These are phyloP conservation scores for Liodrosophila aerea DNA, from an alignment of 2,888 invertebrate species.

Conservation along the genomic window DNA sequence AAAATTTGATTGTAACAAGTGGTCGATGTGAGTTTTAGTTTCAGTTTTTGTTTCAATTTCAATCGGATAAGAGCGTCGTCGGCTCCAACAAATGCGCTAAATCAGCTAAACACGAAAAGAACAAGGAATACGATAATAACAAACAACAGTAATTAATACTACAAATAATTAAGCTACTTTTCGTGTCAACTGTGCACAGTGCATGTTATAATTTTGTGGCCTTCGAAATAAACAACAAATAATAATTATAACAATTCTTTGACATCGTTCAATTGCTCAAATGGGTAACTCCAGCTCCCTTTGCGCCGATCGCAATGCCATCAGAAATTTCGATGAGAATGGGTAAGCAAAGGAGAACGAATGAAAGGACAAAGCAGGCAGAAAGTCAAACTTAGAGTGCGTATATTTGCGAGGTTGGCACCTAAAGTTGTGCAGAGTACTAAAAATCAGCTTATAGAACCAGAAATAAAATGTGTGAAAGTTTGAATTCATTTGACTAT, in stretches of 20 bases:
- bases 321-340: conserved; percentile 73
- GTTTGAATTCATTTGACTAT: no score
- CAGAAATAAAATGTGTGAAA: no score
- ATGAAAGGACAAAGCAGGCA: no score
- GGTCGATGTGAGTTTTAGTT: conserved; percentile 57
- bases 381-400: no score
- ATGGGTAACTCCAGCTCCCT: conserved; percentile 82
- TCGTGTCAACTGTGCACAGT: not conserved
- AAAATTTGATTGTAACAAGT: conserved; percentile 59
- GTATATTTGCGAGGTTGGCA: conserved; percentile 1
- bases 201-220: conserved; percentile 4
- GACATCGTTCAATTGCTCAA: conserved; percentile 2
- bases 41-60: conserved; percentile 67
- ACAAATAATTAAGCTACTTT: conserved; percentile 19
- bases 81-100: conserved; percentile 6
- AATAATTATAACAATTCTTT: not conserved
- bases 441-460: no score
- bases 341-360: conserved; percentile 67
- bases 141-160: not conserved
- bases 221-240: not conserved
- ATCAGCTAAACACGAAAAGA: no score
- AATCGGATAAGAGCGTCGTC: conserved; percentile 44
- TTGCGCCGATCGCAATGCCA: conserved; percentile 79
- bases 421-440: not conserved
- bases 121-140: conserved; percentile 1